Conservation (phyloP, 2,113 vertebrate species). For the Pithys albifrons region DNA sequence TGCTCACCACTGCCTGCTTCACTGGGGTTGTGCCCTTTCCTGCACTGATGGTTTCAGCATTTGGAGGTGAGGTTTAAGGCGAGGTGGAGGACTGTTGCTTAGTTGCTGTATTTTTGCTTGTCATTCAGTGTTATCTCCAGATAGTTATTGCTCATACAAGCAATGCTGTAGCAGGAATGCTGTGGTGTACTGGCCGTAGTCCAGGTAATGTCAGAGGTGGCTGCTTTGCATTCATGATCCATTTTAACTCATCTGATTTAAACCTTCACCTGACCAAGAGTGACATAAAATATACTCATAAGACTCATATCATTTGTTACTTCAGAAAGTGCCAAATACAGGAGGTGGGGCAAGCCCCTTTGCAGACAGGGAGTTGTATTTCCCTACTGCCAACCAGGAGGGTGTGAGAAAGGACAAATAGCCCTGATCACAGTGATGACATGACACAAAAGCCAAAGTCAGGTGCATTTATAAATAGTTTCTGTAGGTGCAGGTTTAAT, state of each 20-base stretch:
- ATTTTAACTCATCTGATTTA: conserved; percentile 63
- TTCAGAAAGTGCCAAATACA: not conserved
- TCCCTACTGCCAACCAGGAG: not conserved
- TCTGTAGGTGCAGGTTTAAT: conserved; percentile 22
- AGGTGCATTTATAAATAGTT: conserved; percentile 67
- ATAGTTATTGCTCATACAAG: conserved; percentile 19
- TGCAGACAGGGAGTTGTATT: conserved; percentile 21
- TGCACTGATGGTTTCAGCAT: not conserved
- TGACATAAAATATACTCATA: conserved; percentile 28
- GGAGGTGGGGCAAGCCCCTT: not conserved
- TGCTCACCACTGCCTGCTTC: not conserved
- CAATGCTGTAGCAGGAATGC: conserved; percentile 17
- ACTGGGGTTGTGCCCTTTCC: fast-evolving
- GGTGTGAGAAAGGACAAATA: not conserved
- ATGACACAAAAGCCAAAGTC: not conserved
- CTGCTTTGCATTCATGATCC: conserved; percentile 43
- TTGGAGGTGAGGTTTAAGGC: not conserved
- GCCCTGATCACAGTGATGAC: not conserved
- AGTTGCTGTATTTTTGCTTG: not conserved
- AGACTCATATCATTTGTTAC: conserved; percentile 26
- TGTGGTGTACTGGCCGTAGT: not conserved
- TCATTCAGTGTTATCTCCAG: not conserved
- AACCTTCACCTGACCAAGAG: conserved; percentile 48
- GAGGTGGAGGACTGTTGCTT: not conserved
- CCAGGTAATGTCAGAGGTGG: conserved; percentile 48